Percentiles rank a stretch among this genome's conserved stretches.
Conservation (phyloP, 2,113 vertebrate genomes). For the Fulmarus glacialis region DNA sequence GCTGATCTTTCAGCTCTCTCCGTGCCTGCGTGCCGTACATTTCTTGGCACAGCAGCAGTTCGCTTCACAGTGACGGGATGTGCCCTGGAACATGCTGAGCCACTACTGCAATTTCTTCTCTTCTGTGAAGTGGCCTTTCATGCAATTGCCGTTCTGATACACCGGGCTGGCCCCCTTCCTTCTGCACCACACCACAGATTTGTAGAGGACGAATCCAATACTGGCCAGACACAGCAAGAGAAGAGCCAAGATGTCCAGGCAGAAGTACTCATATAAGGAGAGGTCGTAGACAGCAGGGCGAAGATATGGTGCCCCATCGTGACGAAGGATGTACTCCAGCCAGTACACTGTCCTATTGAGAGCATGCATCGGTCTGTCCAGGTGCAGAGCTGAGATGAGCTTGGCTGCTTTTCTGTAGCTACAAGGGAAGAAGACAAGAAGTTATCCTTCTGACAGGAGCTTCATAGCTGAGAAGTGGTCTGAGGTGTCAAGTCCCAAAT, state of each 20-base stretch:
- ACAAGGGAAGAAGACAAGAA: neutral
- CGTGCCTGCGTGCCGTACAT: neutral
- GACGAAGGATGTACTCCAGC: conserved; percentile 71
- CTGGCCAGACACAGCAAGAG: neutral
- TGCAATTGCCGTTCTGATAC: conserved; percentile 27
- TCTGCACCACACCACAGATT: conserved; percentile 28
- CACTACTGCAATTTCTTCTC: conserved; percentile 60
- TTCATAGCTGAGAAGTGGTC: neutral
- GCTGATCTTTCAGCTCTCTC: neutral
- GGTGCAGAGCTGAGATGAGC: conserved; percentile 56
- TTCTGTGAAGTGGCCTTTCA: conserved; percentile 50
- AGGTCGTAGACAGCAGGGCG: conserved; percentile 63
- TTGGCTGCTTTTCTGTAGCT: conserved; percentile 66
- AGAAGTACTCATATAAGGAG: conserved; percentile 58
- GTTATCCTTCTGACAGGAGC: neutral
- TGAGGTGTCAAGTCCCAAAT: neutral
- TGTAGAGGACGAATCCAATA: neutral
- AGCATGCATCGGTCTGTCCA: conserved; percentile 59
- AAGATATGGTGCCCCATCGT: conserved; percentile 27
- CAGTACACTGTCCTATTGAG: conserved; percentile 72
- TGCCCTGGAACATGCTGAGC: neutral
- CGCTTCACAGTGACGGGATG: neutral
- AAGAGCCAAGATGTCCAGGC: conserved; percentile 64
- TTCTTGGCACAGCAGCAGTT: conserved; percentile 40
- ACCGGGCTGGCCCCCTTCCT: neutral